Evolutionary conservation across 2,797 vertebrate species (phyloP).

Genomic region (Pangasius macronema): DNA sequence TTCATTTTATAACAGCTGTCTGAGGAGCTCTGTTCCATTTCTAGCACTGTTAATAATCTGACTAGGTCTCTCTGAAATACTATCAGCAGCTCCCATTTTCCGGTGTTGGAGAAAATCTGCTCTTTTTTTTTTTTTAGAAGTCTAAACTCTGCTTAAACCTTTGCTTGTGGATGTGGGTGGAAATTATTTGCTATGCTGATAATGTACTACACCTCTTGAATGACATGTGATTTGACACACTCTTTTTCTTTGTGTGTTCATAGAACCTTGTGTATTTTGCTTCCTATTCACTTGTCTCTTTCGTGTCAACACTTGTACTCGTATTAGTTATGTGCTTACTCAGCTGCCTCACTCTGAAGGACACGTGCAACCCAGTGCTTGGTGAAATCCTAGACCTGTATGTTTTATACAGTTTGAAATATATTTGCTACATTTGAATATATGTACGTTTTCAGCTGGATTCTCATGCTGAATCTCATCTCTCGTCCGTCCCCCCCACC

Average conservation of each 20-base stretch:
- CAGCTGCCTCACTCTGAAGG: conserved; percentile 29
- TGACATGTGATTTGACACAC: conserved; percentile 8
- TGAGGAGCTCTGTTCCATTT: conserved; percentile 30
- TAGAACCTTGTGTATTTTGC: conserved; percentile 14
- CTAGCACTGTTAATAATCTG: conserved; percentile 2
- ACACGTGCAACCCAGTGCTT: conserved; percentile 26
- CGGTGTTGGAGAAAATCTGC: conserved; percentile 5
- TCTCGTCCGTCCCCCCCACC: not conserved
- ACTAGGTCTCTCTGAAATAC: conserved; percentile 38
- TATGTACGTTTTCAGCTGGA: not conserved
- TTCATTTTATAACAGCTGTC: conserved; percentile 45
- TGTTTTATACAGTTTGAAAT: conserved; percentile 9
- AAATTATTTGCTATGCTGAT: conserved; percentile 15
- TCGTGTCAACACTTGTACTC: conserved; percentile 30
- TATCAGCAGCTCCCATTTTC: conserved; percentile 17
- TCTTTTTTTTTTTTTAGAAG: not conserved
- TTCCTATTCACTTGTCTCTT: conserved; percentile 35
- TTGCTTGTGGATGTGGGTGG: conserved; percentile 8
- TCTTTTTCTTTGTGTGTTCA: conserved; percentile 31
- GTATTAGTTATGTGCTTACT: conserved; percentile 43
- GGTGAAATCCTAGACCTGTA: conserved; percentile 6
- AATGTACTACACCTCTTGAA: conserved; percentile 13
- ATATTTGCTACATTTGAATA: not conserved
- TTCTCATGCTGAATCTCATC: not conserved
- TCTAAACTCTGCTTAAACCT: conserved; percentile 25